Evolutionary conservation across 2,113 vertebrate genomes (phyloP).

Genomic region (Trinectes maculatus): DNA sequence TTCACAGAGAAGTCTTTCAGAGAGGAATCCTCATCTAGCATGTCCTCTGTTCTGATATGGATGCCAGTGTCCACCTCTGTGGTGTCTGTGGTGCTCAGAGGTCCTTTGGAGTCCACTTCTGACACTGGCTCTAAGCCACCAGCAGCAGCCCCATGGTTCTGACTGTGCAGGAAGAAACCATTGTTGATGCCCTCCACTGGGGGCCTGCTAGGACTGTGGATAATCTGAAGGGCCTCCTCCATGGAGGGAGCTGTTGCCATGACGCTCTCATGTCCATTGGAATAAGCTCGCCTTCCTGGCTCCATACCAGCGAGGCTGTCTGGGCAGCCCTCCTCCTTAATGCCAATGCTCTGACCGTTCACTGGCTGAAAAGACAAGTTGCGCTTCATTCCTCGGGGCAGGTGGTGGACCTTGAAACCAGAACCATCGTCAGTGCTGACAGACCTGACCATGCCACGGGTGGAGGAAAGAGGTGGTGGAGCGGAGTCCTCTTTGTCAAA

Average conservation of each 20-base stretch:
- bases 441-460: constrained; percentile 88
- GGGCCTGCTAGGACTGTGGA: constrained; percentile 87
- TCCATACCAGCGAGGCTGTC: constrained; percentile 69
- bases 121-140: constrained; percentile 79
- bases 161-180: constrained; percentile 94
- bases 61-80: constrained; percentile 96
- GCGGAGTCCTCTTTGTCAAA: constrained; percentile 89
- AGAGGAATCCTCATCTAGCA: constrained; percentile 96
- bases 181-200: constrained; percentile 84
- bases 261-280: constrained; percentile 81
- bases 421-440: constrained; percentile 95
- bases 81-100: constrained; percentile 87
- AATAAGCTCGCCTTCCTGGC: constrained; percentile 37
- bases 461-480: constrained; percentile 70
- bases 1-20: constrained; percentile 94
- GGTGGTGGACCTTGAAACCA: constrained; percentile 82
- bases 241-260: constrained; percentile 84
- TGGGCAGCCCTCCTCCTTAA: constrained; percentile 87
- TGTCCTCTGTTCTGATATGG: constrained; percentile 93
- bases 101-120: constrained; percentile 86
- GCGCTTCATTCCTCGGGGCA: constrained; percentile 86
- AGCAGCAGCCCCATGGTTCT: constrained; percentile 75
- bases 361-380: constrained; percentile 92
- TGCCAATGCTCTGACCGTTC: constrained; percentile 87
- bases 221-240: constrained; percentile 93